Percentiles rank a stretch among this genome's conserved stretches.
These are phyloP conservation scores for Epirrita christyi DNA, from an alignment of 2,888 invertebrate species.

Conservation along the genomic window DNA sequence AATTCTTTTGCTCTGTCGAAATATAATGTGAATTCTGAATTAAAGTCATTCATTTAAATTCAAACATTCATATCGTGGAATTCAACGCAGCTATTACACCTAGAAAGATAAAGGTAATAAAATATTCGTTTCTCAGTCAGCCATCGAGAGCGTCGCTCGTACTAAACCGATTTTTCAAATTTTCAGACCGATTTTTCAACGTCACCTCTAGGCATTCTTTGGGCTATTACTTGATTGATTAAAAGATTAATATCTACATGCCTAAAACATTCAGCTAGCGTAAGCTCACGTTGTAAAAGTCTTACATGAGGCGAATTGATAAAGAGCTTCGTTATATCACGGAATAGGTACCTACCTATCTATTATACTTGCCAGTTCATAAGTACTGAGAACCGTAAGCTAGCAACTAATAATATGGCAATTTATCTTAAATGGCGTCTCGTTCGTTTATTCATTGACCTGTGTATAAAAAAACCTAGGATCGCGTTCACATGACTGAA, in stretches of 20 bases:
- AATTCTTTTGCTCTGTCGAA: slow-evolving; percentile 2
- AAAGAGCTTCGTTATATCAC: slow-evolving; percentile 1
- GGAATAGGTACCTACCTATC: background rate
- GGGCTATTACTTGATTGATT: slow-evolving; percentile 45
- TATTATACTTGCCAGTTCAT: background rate
- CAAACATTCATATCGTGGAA: slow-evolving; percentile 7
- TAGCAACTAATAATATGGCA: slow-evolving; percentile 2
- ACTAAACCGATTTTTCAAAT: slow-evolving; percentile 45
- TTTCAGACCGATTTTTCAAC: slow-evolving; percentile 47
- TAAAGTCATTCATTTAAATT: background rate
- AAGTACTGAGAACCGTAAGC: background rate
- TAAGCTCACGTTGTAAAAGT: slow-evolving; percentile 15
- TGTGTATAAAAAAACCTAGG: slow-evolving; percentile 26
- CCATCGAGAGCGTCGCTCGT: slow-evolving; percentile 33
- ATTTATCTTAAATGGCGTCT: slow-evolving; percentile 18
- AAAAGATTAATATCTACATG: slow-evolving; percentile 36
- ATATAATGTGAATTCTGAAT: too few relatives aligned
- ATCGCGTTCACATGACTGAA: slow-evolving; percentile 32
- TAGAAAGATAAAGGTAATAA: slow-evolving; percentile 24
- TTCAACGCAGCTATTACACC: slow-evolving; percentile 7
- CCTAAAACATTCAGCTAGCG: slow-evolving; percentile 21
- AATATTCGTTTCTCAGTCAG: slow-evolving; percentile 32
- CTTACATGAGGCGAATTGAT: slow-evolving; percentile 3
- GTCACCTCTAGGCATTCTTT: slow-evolving; percentile 45
- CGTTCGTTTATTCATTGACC: slow-evolving; percentile 22